Evolutionary conservation across 2,888 invertebrate species (phyloP).

Genomic region (Lordiphosa fenestrarum): DNA sequence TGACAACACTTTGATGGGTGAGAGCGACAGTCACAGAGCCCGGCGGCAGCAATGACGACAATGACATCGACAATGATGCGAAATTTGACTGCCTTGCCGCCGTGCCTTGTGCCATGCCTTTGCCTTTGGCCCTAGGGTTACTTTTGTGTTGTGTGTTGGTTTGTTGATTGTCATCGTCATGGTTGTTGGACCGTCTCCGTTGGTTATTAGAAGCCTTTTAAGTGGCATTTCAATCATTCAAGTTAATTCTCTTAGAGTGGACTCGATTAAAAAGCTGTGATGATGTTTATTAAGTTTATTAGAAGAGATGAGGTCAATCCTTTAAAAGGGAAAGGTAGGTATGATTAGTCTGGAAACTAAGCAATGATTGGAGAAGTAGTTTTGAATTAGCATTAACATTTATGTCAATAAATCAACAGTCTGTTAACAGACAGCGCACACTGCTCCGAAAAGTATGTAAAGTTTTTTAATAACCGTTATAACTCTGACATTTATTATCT

Average conservation of each 20-base stretch:
- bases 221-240: constrained; percentile 50
- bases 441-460: too few species aligned
- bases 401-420: too few species aligned
- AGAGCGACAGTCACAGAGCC: constrained; percentile 34
- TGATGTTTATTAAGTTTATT: neutral
- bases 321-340: too few species aligned
- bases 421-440: too few species aligned
- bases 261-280: constrained; percentile 56
- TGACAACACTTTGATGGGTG: constrained; percentile 80
- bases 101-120: constrained; percentile 9
- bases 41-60: constrained; percentile 34
- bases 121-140: constrained; percentile 17
- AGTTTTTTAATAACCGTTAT: too few species aligned
- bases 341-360: too few species aligned
- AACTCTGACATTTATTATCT: too few species aligned
- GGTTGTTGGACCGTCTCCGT: constrained; percentile 8
- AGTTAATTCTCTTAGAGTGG: constrained; percentile 42
- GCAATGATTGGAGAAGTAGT: too few species aligned
- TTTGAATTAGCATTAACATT: too few species aligned
- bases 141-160: constrained; percentile 21
- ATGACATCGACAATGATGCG: constrained; percentile 55
- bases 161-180: constrained; percentile 17
- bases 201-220: constrained; percentile 45
- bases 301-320: too few species aligned
- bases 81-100: constrained; percentile 32